A percentile compares a stretch with the other conserved stretches of the same genome.
Conservation (phyloP, 1,140 invertebrate species). For the Drosophila grimshawi region DNA sequence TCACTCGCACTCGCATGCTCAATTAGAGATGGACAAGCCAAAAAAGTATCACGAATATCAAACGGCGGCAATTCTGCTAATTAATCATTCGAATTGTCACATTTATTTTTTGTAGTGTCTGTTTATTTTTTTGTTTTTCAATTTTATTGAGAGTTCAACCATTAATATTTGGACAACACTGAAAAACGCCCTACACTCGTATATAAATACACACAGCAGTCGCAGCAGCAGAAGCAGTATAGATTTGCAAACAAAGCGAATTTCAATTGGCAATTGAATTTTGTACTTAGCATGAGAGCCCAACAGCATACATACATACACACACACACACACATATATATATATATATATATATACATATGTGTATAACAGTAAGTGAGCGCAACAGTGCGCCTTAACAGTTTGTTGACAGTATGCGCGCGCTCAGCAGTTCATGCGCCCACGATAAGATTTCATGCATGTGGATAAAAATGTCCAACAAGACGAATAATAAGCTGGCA, state of each 20-base stretch:
- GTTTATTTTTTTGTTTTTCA: neutral
- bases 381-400: slow-evolving; percentile 22
- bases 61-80: neutral
- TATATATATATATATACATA: neutral
- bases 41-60: neutral
- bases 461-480: slow-evolving; percentile 22
- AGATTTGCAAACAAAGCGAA: slow-evolving; percentile 39
- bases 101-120: neutral
- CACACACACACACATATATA: neutral
- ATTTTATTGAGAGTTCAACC: too few species aligned
- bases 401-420: slow-evolving; percentile 29
- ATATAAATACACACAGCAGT: neutral
- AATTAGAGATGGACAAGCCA: neutral
- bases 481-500: neutral
- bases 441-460: slow-evolving; percentile 28
- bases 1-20: slow-evolving; percentile 6
- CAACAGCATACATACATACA: slow-evolving; percentile 5
- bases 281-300: slow-evolving; percentile 27
- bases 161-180: neutral
- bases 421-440: neutral
- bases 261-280: slow-evolving; percentile 47
- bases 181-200: neutral
- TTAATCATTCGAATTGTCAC: too few species aligned
- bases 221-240: neutral
- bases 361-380: slow-evolving; percentile 28